phyloP scores from a whole-genome alignment of 2,888 invertebrate species.

The Thymelicus acteon region DNA sequence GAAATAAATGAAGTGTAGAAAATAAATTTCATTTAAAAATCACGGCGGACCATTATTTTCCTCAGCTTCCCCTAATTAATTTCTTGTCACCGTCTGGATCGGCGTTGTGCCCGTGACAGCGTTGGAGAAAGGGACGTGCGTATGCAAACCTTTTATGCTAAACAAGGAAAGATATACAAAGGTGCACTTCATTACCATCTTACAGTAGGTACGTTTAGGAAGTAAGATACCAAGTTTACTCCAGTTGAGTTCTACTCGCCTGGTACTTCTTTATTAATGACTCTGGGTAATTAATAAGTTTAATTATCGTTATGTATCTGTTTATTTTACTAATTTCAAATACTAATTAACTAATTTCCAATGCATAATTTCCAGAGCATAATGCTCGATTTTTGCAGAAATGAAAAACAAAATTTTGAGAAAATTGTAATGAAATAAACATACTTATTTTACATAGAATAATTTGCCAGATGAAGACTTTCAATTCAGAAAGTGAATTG shows the following conservation, averaged over 20 bases:
- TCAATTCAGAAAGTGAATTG: too few species aligned
- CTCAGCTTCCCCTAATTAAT: constrained; percentile 82
- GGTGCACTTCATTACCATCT: constrained; percentile 81
- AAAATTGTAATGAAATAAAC: too few species aligned
- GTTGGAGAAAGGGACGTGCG: constrained; percentile 56
- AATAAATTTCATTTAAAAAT: constrained; percentile 84
- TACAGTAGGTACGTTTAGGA: constrained; percentile 68
- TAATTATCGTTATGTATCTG: constrained; percentile 42
- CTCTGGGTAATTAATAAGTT: constrained; percentile 59
- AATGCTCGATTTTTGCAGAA: too few species aligned
- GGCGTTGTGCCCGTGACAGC: constrained; percentile 79
- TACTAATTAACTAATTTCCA: too few species aligned
- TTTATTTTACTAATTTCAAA: too few species aligned
- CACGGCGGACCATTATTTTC: constrained; percentile 82
- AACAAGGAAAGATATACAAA: constrained; percentile 61
- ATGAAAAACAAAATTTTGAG: too few species aligned
- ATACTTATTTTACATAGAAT: too few species aligned
- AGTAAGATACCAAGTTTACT: constrained; percentile 75
- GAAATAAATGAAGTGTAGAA: constrained; percentile 83
- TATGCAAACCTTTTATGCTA: constrained; percentile 40
- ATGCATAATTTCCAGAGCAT: too few species aligned
- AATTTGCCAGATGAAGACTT: too few species aligned
- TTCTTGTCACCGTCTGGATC: constrained; percentile 82
- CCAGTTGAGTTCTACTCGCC: constrained; percentile 69
- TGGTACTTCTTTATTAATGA: constrained; percentile 74